Percentiles rank a stretch among this genome's conserved stretches.
Evolutionary conservation across 1,140 invertebrate species (phyloP).

Genomic region (Caenorhabditis brenneri): DNA sequence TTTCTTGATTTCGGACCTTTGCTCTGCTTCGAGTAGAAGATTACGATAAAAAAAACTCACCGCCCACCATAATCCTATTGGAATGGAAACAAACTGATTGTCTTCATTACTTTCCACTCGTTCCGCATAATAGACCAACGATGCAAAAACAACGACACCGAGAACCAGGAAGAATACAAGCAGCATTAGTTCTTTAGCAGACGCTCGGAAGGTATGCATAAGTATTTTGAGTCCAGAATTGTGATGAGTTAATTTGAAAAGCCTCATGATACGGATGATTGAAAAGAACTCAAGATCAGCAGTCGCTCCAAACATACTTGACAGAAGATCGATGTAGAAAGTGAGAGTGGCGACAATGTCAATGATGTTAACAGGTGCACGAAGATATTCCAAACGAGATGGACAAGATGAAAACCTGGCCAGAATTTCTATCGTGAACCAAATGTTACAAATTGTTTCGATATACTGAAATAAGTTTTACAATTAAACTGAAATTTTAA

Average conservation of each 20-base stretch:
- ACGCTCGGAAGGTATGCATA: conserved; percentile 94
- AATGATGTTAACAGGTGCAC: conserved; percentile 84
- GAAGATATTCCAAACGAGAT: conserved; percentile 86
- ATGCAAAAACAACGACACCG: conserved; percentile 96
- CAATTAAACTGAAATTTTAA: neutral
- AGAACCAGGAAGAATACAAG: conserved; percentile 89
- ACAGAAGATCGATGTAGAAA: conserved; percentile 82
- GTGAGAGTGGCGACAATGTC: conserved; percentile 91
- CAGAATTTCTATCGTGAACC: conserved; percentile 92
- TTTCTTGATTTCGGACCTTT: too few species aligned
- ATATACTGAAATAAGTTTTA: conserved; percentile 84
- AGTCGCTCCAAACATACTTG: conserved; percentile 74
- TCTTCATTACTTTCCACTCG: conserved; percentile 76
- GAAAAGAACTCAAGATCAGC: conserved; percentile 95
- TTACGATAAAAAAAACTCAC: conserved; percentile 69
- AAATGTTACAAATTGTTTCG: conserved; percentile 90
- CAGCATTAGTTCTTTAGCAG: conserved; percentile 93
- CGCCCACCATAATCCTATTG: conserved; percentile 74
- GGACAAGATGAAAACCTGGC: conserved; percentile 79
- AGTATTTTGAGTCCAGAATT: conserved; percentile 96
- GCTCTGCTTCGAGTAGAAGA: too few species aligned
- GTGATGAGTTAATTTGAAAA: conserved; percentile 97
- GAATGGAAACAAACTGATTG: conserved; percentile 66
- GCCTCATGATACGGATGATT: conserved; percentile 94
- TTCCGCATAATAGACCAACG: conserved; percentile 94